Conservation (phyloP, 2,113 vertebrate species). For the Mola mola region DNA sequence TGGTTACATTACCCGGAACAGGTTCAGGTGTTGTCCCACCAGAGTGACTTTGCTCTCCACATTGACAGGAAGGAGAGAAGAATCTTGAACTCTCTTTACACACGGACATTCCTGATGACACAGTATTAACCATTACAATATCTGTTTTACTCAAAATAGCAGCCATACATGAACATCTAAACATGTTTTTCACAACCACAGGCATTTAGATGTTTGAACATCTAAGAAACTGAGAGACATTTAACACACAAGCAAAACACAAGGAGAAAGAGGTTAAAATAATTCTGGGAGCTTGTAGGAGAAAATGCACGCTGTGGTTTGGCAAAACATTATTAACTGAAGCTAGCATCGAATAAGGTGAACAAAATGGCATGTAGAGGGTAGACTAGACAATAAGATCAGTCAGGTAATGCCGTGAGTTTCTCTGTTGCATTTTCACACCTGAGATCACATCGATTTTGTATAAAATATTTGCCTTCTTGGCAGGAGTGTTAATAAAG, state of each 20-base stretch:
- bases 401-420: no score
- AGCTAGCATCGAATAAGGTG: slow-evolving; percentile 9
- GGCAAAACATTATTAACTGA: not conserved
- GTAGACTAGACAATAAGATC: slow-evolving; percentile 6
- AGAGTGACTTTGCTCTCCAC: slow-evolving; percentile 88
- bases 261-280: no score
- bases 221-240: not conserved
- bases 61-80: slow-evolving; percentile 86
- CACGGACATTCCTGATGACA: slow-evolving; percentile 87
- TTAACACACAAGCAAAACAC: not conserved
- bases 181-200: no score
- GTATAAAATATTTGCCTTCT: no score
- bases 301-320: not conserved
- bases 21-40: slow-evolving; percentile 87
- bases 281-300: not conserved
- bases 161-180: no score
- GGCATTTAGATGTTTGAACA: slow-evolving; percentile 1
- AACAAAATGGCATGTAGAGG: slow-evolving; percentile 15
- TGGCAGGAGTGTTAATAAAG: no score
- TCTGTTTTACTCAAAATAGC: no score
- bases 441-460: no score
- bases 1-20: slow-evolving; percentile 85
- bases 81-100: slow-evolving; percentile 87
- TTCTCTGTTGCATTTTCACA: no score
- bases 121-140: slow-evolving; percentile 1